These are phyloP conservation scores for Huso huso DNA, from an alignment of 2,797 vertebrate genomes.

Conservation along the genomic window DNA sequence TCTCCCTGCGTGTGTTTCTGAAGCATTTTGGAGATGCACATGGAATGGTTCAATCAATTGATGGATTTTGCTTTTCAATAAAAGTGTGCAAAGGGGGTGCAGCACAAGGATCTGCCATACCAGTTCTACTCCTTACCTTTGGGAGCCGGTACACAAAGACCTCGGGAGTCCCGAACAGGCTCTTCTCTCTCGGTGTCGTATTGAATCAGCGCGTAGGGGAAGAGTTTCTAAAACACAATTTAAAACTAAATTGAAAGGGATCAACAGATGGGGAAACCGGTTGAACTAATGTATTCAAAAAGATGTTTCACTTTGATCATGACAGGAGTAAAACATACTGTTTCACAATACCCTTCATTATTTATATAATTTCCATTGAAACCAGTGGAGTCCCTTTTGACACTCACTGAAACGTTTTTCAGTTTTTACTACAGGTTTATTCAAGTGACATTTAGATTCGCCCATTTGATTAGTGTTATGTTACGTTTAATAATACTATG, in stretches of 20 bases:
- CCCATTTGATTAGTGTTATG: too few species aligned
- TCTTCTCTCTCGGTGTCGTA: slow-evolving; percentile 74
- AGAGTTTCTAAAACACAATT: slow-evolving; percentile 39
- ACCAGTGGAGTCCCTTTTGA: too few species aligned
- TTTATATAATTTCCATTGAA: too few species aligned
- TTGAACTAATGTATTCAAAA: too few species aligned
- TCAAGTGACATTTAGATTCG: too few species aligned
- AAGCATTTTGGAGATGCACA: not conserved
- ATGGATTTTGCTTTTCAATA: not conserved
- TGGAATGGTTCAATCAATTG: not conserved
- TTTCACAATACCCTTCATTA: not conserved
- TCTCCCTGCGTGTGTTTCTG: too few species aligned
- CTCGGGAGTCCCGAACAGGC: slow-evolving; percentile 57
- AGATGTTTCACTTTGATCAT: too few species aligned
- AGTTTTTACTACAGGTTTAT: too few species aligned
- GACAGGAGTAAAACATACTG: not conserved
- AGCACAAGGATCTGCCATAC: not conserved
- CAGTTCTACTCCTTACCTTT: slow-evolving; percentile 53
- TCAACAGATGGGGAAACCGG: too few species aligned
- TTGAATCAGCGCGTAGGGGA: slow-evolving; percentile 63
- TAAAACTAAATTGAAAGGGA: not conserved
- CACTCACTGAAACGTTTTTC: too few species aligned
- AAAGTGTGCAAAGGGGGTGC: not conserved
- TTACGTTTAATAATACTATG: too few species aligned
- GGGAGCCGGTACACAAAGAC: slow-evolving; percentile 61